These are phyloP conservation scores for Cancer borealis DNA, from an alignment of 2,888 invertebrate genomes.

Conservation along the genomic window DNA sequence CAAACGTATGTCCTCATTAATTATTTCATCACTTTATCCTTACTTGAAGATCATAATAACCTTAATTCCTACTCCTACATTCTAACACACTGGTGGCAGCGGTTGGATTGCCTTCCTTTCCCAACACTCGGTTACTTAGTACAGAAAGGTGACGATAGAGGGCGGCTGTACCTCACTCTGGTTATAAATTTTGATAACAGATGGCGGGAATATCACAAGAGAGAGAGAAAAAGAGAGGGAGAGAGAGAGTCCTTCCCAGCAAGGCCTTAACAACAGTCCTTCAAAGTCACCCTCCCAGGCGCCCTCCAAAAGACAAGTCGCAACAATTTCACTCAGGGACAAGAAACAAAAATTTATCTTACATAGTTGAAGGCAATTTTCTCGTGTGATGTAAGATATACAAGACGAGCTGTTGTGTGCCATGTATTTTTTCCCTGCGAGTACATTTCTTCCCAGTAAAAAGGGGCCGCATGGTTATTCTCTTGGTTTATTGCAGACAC, in stretches of 20 bases:
- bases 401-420: not conserved
- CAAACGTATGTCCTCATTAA: not conserved
- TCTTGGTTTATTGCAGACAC: not conserved
- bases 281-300: not conserved
- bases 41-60: too few relatives aligned
- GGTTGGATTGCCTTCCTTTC: too few relatives aligned
- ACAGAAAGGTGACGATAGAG: too few relatives aligned
- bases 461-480: not conserved
- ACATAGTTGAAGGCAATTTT: not conserved
- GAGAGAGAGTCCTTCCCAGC: not conserved
- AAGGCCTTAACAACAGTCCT: not conserved
- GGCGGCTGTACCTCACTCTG: not conserved
- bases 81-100: too few relatives aligned
- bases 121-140: too few relatives aligned
- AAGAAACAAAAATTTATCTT: not conserved
- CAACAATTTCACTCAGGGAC: slow-evolving; percentile 1
- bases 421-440: not conserved
- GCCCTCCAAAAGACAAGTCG: not conserved
- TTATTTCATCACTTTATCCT: not conserved
- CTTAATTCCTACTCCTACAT: too few relatives aligned
- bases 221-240: not conserved
- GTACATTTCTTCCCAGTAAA: not conserved
- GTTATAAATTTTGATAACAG: not conserved
- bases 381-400: not conserved
- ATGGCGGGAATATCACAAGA: not conserved